Conservation (phyloP, 1,140 invertebrate genomes). For the Heliconius melpomene region DNA sequence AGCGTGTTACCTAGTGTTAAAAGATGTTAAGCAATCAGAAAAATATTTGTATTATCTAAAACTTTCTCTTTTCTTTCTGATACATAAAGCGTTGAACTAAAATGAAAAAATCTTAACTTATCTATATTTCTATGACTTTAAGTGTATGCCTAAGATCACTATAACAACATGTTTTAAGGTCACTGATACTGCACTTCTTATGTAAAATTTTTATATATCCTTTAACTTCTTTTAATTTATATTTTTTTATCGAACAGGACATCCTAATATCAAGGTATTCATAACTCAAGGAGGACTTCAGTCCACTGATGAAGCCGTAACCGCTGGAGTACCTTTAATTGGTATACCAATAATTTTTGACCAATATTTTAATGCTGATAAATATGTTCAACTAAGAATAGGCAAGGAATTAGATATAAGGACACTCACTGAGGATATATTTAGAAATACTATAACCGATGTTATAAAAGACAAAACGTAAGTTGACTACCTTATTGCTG, state of each 20-base stretch:
- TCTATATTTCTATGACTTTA: too few relatives aligned
- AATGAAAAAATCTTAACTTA: too few relatives aligned
- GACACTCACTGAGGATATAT: constrained; percentile 27
- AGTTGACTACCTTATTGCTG: not conserved
- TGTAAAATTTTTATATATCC: too few relatives aligned
- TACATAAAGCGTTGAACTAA: too few relatives aligned
- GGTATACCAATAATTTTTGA: constrained; percentile 34
- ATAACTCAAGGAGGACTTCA: constrained; percentile 70
- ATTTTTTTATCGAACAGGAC: constrained; percentile 33
- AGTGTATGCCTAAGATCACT: too few relatives aligned
- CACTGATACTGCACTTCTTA: too few relatives aligned
- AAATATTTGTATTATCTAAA: too few relatives aligned
- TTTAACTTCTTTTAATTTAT: too few relatives aligned
- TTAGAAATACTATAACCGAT: constrained; percentile 17
- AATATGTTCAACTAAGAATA: constrained; percentile 31
- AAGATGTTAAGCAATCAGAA: too few relatives aligned
- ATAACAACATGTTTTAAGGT: too few relatives aligned
- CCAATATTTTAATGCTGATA: constrained; percentile 39
- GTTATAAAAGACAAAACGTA: constrained; percentile 33
- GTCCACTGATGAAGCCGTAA: constrained; percentile 34
- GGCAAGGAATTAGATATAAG: constrained; percentile 29
- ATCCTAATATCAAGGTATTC: constrained; percentile 52
- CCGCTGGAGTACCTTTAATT: constrained; percentile 35
- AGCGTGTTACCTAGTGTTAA: too few relatives aligned
- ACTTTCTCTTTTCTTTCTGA: too few relatives aligned